Base-by-base conservation (phyloP, 1,140 invertebrate species). In the Monomorium pharaonis region DNA sequence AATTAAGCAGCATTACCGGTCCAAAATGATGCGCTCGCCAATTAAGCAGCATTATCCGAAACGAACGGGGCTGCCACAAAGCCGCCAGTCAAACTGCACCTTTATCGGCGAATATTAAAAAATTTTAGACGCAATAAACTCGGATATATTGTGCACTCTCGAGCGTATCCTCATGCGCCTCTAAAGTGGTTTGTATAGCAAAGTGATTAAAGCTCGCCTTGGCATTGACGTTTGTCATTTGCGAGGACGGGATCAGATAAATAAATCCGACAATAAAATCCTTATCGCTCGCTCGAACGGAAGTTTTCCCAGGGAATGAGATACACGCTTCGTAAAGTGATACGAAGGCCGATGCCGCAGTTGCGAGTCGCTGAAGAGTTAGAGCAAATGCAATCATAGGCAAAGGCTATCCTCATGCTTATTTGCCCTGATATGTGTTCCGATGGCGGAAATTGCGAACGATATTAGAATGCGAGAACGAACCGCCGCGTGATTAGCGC, bases 21-120 rank as follows among this genome's bases (percentile, higher is more conserved):
- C 30, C 16, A 27, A 51, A 90, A 76, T 74, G 62, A 81, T 81
- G 86, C 58, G 51, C 58, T 63, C 49, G 75, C 58, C 86, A 86
- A 90, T 89, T 87, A 86, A 81, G 42, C 42, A 49, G 89, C 33
- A 83, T 90, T 90, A 90, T 87, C 88, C 54, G 33, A 7, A 18
- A 12, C 42, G 37, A 60, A 42, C 21, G n/a, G 47, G 27, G 49
- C 51, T 37, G 24, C 51, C 84, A 54, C 44, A 84, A 88, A 88
- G 24, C 27, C n/a, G 42, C 54, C 47, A 30, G 54, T 30, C 63
- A 84, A 88, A 72, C 60, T 56, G 30, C n/a, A 67, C 75, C 51
- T 88, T 90, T 76, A 90, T 90, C 89, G 74, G 70, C 42, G 77
- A 72, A 86, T 88, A 90, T 90, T 49, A 86, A 90, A 90, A 88